Conservation (phyloP, 2,797 vertebrate species). For the Limnodromus scolopaceus region DNA sequence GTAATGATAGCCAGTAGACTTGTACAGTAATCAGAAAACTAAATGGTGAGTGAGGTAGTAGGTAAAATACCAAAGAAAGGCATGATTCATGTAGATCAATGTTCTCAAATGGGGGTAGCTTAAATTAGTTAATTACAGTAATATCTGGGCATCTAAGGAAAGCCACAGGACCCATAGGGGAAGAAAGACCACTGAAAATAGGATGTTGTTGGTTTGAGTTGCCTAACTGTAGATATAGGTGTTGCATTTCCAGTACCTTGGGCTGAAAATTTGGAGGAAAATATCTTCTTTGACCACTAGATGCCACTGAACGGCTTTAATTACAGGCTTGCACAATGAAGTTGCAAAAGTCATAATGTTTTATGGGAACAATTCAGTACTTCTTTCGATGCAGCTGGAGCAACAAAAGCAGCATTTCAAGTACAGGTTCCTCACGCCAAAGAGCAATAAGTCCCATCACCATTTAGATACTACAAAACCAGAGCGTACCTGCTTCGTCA, state of each 20-base stretch:
- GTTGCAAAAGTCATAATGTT: background rate
- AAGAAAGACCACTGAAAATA: background rate
- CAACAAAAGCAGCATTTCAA: background rate
- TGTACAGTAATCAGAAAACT: background rate
- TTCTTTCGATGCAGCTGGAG: background rate
- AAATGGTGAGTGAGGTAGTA: background rate
- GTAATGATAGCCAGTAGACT: background rate
- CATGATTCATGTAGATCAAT: background rate
- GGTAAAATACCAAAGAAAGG: background rate
- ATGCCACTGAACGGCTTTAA: conserved; percentile 51
- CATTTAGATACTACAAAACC: background rate
- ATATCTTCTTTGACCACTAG: conserved; percentile 48
- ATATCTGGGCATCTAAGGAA: background rate
- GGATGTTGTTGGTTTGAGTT: background rate
- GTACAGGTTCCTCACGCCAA: background rate
- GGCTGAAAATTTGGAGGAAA: background rate
- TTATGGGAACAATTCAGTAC: background rate
- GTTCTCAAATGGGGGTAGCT: background rate
- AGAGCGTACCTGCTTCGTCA: conserved; percentile 91
- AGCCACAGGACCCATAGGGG: background rate
- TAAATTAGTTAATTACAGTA: background rate
- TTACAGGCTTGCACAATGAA: background rate
- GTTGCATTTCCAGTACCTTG: background rate
- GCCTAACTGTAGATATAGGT: background rate
- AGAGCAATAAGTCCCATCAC: background rate